Conservation (phyloP, 2,888 invertebrate genomes). For the Agrotis exclamationis region DNA sequence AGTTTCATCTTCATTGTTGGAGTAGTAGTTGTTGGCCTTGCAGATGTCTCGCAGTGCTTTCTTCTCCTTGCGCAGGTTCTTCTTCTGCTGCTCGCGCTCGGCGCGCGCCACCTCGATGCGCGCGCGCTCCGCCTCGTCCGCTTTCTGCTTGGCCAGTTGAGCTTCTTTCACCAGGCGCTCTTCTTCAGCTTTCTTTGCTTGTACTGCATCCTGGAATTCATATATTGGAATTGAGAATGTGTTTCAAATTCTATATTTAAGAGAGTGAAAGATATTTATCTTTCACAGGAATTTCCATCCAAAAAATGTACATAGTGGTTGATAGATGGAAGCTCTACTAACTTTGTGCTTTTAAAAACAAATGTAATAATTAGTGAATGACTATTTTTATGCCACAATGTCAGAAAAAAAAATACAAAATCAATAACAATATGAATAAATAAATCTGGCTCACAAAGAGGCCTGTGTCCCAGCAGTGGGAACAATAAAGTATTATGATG, state of each 20-base stretch:
- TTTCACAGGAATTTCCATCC: not conserved
- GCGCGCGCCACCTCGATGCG: conserved; percentile 95
- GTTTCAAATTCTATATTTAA: not conserved
- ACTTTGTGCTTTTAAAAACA: too few species aligned
- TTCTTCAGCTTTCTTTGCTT: conserved; percentile 96
- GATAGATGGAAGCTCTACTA: not conserved
- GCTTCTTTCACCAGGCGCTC: conserved; percentile 94
- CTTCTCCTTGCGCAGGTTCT: conserved; percentile 96
- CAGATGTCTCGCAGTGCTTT: conserved; percentile 95
- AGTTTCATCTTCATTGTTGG: conserved; percentile 93
- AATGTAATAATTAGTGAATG: too few species aligned
- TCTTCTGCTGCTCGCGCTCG: conserved; percentile 96
- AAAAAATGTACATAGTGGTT: not conserved
- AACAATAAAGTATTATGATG: too few species aligned
- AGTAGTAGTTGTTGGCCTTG: conserved; percentile 96
- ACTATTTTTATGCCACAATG: not conserved
- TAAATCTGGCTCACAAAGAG: too few species aligned
- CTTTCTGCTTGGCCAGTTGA: conserved; percentile 94
- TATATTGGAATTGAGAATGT: conserved; percentile 10
- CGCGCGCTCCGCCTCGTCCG: conserved; percentile 95
- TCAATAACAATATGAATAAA: too few species aligned
- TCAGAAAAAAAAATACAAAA: too few species aligned
- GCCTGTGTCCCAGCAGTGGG: too few species aligned
- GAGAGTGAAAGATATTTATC: not conserved
- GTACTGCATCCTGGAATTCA: conserved; percentile 93